Base-by-base conservation (phyloP, 2,113 vertebrate genomes). In the Rhinolophus ferrumequinum region DNA sequence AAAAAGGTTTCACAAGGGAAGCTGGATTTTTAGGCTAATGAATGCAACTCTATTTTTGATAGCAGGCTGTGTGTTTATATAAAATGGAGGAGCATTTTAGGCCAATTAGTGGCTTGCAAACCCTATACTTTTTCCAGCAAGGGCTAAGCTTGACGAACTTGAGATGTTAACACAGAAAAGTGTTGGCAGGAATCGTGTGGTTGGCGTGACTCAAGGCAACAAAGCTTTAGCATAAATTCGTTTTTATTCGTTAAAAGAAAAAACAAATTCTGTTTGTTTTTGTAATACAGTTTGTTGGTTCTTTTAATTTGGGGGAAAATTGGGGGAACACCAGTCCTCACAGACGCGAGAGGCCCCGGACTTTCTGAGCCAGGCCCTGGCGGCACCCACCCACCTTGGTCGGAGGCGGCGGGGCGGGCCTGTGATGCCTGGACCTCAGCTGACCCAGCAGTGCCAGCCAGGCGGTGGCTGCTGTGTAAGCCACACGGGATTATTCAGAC, bases 101-200 rank as follows among this genome's bases (percentile, higher is more conserved):
- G 91, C 91, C 97, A 96, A 96, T 98, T 97, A 97, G 97, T 97
- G 97, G 97, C 97, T 98, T 96, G 79, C 94, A 93, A 95, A 96
- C 60, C 88, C 93, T 96, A 93, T 93, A 96, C 91, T 97, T 98
- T 97, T 91, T 38, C 96, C 69, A 96, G 87, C 82, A 89, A 96
- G 66, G 67, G 92, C 96, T 97, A 93, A 98, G 72, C 96, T 93
- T 96, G 86, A 92, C n/a, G 58, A 97, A 86, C 95, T 92, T 79
- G 87, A 96, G 91, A 83, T 94, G 70, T 44, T 95, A 47, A 22
- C 47, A 67, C 93, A 92, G 96, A 77, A 79, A 93, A 79, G 13
- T 2, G 19, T 89, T 98, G 98, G 97, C 97, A 95, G 18, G 4
- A 41, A 79, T 19, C 44, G 54, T 15, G 58, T 0, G 4, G 19